Evolutionary conservation across 2,888 invertebrate genomes (phyloP).

Genomic region (Ecdyonurus torrentis): DNA sequence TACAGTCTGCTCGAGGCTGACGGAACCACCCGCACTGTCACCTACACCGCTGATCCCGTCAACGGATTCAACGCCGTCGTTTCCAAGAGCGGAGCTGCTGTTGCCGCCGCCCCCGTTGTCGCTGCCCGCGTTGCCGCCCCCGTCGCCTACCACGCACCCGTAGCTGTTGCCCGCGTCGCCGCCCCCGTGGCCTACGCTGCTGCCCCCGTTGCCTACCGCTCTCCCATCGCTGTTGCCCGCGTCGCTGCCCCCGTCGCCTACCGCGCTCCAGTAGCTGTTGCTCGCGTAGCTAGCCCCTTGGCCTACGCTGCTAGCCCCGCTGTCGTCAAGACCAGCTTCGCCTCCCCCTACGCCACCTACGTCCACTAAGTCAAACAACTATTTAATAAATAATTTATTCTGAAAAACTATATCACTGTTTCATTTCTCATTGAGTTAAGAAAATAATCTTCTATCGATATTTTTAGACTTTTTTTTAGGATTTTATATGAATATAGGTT

Average conservation of each 20-base stretch:
- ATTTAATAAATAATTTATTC: no score
- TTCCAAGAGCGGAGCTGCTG: neutral
- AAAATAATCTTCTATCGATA: no score
- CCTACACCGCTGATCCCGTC: neutral
- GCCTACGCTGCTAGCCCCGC: constrained; percentile 5
- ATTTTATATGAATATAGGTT: no score
- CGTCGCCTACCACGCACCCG: constrained; percentile 2
- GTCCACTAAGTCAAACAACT: constrained; percentile 3
- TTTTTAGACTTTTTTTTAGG: no score
- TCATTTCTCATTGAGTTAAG: no score
- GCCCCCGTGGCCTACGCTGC: constrained; percentile 9
- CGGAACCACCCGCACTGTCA: neutral
- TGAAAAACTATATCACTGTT: no score
- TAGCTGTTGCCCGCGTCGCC: constrained; percentile 7
- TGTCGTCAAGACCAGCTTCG: constrained; percentile 7
- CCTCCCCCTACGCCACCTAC: constrained; percentile 7
- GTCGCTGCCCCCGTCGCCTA: constrained; percentile 5
- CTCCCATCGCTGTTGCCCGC: constrained; percentile 8
- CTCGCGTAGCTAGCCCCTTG: constrained; percentile 13
- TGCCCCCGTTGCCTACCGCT: constrained; percentile 12
- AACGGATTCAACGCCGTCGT: no score
- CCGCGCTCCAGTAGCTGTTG: constrained; percentile 3
- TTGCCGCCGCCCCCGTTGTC: constrained; percentile 6
- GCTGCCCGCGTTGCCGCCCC: constrained; percentile 5
- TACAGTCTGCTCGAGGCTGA: neutral